Evolutionary conservation across 2,888 invertebrate species (phyloP).

Genomic region (Disparrhopalites patrizii): DNA sequence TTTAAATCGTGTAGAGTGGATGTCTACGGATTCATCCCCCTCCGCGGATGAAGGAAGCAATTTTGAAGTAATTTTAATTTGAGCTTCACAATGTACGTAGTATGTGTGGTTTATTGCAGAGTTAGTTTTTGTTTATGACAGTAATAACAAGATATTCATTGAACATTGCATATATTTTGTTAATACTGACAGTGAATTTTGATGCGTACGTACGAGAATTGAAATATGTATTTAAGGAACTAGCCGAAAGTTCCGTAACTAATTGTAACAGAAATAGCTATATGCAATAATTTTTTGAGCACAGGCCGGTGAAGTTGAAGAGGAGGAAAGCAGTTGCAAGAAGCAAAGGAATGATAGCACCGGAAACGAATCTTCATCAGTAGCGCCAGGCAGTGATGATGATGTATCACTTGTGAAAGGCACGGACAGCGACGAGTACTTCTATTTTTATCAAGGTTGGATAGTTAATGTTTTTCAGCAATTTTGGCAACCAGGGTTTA

Average conservation of each 20-base stretch:
- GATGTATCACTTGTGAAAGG: constrained; percentile 32
- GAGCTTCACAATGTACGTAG: not conserved
- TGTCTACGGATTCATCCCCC: not conserved
- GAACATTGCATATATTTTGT: no score
- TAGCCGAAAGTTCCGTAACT: no score
- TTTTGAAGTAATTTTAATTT: not conserved
- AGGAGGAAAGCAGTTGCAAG: not conserved
- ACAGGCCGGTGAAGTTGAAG: no score
- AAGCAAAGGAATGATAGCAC: constrained; percentile 49
- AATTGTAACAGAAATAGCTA: no score
- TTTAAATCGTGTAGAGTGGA: not conserved
- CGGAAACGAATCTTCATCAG: constrained; percentile 47
- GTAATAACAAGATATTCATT: no score
- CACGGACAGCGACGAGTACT: constrained; percentile 57
- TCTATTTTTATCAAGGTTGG: constrained; percentile 79
- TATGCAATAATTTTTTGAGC: no score
- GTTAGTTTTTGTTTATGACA: no score
- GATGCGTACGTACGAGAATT: no score
- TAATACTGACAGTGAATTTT: no score
- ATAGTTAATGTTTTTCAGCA: not conserved
- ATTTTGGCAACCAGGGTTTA: constrained; percentile 8
- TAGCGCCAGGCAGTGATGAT: constrained; percentile 41
- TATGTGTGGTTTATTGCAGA: not conserved
- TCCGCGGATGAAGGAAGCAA: not conserved
- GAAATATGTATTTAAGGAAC: no score